A percentile compares a stretch with the other conserved stretches of the same genome.
Evolutionary conservation across 1,140 invertebrate genomes (phyloP).

Genomic region (Matsumurasca onukii): DNA sequence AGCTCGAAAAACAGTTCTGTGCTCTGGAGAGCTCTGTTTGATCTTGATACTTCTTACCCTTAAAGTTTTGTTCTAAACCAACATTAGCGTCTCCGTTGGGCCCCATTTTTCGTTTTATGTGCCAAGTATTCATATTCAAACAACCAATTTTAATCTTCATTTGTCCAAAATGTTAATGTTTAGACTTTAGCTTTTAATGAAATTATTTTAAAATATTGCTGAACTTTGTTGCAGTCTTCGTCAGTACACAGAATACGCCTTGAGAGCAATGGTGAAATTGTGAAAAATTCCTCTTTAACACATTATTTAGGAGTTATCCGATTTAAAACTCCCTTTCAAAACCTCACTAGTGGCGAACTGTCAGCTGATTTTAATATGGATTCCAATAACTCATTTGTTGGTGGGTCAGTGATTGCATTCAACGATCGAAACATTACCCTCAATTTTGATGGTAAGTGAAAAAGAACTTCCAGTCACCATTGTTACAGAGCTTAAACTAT

Average conservation of each 20-base stretch:
- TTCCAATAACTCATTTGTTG: constrained; percentile 1
- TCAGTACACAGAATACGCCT: constrained; percentile 2
- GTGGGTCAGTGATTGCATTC: constrained; percentile 52
- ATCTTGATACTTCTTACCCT: constrained; percentile 61
- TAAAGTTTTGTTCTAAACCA: too few relatives aligned
- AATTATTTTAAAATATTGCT: background rate
- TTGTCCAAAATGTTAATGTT: too few relatives aligned
- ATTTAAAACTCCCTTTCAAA: constrained; percentile 19
- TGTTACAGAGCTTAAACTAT: too few relatives aligned
- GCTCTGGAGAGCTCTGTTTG: constrained; percentile 55
- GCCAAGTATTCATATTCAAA: too few relatives aligned
- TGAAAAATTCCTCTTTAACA: background rate
- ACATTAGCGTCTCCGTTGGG: too few relatives aligned
- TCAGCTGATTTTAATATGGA: constrained; percentile 6
- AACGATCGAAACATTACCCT: constrained; percentile 66
- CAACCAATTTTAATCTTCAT: too few relatives aligned
- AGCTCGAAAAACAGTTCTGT: constrained; percentile 19
- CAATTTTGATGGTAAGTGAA: constrained; percentile 56
- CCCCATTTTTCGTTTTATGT: too few relatives aligned
- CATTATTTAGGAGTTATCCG: constrained; percentile 1
- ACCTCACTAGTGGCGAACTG: constrained; percentile 5
- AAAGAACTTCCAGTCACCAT: too few relatives aligned
- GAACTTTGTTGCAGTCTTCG: constrained; percentile 19
- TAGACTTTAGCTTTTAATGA: too few relatives aligned
- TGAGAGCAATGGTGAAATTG: background rate